Conservation (phyloP, 2,113 vertebrate species). For the Hymenochirus boettgeri region DNA sequence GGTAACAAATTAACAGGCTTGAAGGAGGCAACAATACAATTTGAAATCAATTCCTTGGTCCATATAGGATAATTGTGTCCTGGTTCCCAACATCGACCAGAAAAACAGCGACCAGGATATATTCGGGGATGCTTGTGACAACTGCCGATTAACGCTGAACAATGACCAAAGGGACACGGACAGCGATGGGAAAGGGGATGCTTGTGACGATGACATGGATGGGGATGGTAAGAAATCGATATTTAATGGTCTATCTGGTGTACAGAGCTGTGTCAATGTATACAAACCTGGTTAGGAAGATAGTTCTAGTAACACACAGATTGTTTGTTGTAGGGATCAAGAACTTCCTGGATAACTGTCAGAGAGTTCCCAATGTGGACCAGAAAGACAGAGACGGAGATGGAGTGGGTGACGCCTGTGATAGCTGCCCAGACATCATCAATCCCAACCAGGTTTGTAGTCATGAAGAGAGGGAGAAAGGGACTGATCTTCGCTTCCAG, state of each 20-base stretch:
- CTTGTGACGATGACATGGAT: constrained; percentile 95
- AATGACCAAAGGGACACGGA: constrained; percentile 90
- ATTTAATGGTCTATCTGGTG: too few species aligned
- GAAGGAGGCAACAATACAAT: too few species aligned
- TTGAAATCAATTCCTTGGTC: too few species aligned
- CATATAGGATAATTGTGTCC: constrained; percentile 89
- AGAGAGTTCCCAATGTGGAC: constrained; percentile 73
- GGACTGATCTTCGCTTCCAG: too few species aligned
- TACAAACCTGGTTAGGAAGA: too few species aligned
- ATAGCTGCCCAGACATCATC: constrained; percentile 85
- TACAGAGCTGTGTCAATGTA: too few species aligned
- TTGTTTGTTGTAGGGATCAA: constrained; percentile 71
- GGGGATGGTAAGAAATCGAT: constrained; percentile 74
- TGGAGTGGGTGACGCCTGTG: constrained; percentile 90
- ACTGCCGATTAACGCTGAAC: constrained; percentile 77
- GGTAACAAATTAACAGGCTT: too few species aligned
- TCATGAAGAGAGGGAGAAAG: too few species aligned
- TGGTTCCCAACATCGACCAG: constrained; percentile 83
- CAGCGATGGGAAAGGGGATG: constrained; percentile 84
- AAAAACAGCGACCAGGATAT: constrained; percentile 85
- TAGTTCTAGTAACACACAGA: too few species aligned
- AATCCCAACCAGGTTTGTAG: constrained; percentile 90
- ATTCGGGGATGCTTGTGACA: constrained; percentile 93
- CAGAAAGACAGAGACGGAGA: constrained; percentile 84
- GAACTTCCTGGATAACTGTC: constrained; percentile 93